Base-by-base conservation (phyloP, 2,797 vertebrate species). In the Ctenopoma multispine region DNA sequence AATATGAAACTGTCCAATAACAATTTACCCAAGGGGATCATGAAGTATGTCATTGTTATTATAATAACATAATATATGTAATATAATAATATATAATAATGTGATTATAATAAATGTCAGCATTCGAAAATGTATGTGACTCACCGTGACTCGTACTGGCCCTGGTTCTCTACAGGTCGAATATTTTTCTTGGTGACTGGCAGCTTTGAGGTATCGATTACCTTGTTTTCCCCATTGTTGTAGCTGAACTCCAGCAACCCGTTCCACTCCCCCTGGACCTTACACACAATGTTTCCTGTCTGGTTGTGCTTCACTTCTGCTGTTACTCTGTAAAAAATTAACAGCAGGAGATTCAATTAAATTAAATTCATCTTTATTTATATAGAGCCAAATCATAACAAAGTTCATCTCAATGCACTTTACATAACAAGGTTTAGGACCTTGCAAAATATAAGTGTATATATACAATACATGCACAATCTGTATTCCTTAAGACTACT, bases 251-350 rank as follows among this genome's bases (percentile, higher is more conserved):
- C 96, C 66, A 97, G 85, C 0, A 81, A 90, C 1, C 96, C 96
- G 0, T 97, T 97, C 96, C 96, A 97, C 6, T 97, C 96, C 10
- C 96, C 96, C 36, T 97, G 96, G 0, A 94, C 96, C 84, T 95
- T 96, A 82, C 96, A 97, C 0, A 97, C 94, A 0, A 97, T 89
- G 64, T 92, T 95, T 72, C 94, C 95, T 0, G 94, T 96, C 4
- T 94, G 94, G 60, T 94, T 95, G 88, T 97, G 94, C 78, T 95
- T 96, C 63, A 97, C 96, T 83, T 97, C 96, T 0, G 96, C 96
- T 1, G 96, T 96, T 47, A 97, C 96, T 91, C 96, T 97, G 72
- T 24, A 6, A 65, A 17, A 62, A 7, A 50, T 24, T 13, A 46
- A 50, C 12, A 59, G 1, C 40, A 41, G 13, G 7, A 31, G 29